A percentile compares a stretch with the other conserved stretches of the same genome.
Evolutionary conservation across 92 coral and sea anemone genomes (phyloP).

Genomic region (Desmophyllum pertusum): DNA sequence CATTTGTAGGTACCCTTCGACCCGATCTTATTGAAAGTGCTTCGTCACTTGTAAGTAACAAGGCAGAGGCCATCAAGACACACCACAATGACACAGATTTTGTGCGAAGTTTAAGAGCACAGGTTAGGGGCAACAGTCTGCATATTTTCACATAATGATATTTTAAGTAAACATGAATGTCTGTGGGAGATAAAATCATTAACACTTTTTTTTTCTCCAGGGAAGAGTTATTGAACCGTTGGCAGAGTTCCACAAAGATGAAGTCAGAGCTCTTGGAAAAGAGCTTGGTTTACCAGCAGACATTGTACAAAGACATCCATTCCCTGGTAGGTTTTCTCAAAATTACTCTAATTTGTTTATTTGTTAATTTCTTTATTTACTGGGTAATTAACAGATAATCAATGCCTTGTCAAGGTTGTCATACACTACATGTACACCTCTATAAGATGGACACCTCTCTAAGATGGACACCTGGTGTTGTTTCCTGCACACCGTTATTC

Average conservation of each 20-base stretch:
- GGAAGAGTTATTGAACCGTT: conserved; percentile 98
- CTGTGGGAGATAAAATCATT: not conserved
- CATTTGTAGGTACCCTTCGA: conserved; percentile 87
- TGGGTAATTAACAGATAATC: not conserved
- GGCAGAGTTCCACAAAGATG: conserved; percentile 97
- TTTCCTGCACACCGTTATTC: too few species aligned
- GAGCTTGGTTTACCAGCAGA: conserved; percentile 88
- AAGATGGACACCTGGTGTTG: too few species aligned
- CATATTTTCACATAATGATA: too few species aligned
- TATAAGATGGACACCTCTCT: too few species aligned
- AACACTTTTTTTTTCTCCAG: conserved; percentile 32
- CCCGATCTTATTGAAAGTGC: conserved; percentile 99
- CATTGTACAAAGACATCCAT: conserved; percentile 95
- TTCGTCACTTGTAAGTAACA: conserved; percentile 85
- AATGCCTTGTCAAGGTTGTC: not conserved
- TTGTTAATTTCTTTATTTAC: too few species aligned
- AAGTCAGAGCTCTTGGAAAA: conserved; percentile 90
- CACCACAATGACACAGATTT: conserved; percentile 98
- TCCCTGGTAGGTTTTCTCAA: conserved; percentile 70
- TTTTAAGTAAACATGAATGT: too few species aligned
- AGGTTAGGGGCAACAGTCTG: conserved; percentile 48
- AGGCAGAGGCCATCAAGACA: conserved; percentile 99
- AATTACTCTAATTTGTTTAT: not conserved
- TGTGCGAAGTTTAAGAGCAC: conserved; percentile 82
- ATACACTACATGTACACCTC: not conserved